Conservation (phyloP, 2,797 vertebrate species). For the Nyctalus aviator region DNA sequence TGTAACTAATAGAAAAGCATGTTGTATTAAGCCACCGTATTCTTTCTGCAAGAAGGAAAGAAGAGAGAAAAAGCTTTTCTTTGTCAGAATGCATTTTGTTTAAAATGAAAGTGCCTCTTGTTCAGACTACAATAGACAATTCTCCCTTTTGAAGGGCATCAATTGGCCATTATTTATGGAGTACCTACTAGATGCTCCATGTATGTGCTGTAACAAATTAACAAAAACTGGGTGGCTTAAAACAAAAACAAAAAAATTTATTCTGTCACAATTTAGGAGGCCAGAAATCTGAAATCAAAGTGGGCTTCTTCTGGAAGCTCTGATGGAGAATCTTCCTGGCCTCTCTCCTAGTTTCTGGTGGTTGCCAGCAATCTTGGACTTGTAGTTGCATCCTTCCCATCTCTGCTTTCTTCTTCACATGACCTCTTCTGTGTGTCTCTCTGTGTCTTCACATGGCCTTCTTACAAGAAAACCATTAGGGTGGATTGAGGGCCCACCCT, state of each 20-base stretch:
- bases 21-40: not conserved
- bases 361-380: not conserved
- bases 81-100: not conserved
- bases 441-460: not conserved
- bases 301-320: not conserved
- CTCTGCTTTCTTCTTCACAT: not conserved
- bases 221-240: not conserved
- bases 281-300: not conserved
- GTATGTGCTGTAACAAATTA: not conserved
- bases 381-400: not conserved
- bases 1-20: not conserved
- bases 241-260: not conserved
- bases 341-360: not conserved
- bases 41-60: constrained; percentile 6
- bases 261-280: not conserved
- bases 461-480: not conserved
- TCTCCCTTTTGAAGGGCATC: not conserved
- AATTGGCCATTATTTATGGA: not conserved
- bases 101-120: constrained; percentile 12
- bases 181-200: not conserved
- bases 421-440: not conserved
- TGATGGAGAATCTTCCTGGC: not conserved
- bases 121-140: not conserved
- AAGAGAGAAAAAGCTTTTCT: not conserved
- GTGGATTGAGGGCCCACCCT: not conserved